A percentile compares a stretch with the other conserved stretches of the same genome.
phyloP scores from a whole-genome alignment of 2,797 vertebrate species.

The Falco concolor region DNA sequence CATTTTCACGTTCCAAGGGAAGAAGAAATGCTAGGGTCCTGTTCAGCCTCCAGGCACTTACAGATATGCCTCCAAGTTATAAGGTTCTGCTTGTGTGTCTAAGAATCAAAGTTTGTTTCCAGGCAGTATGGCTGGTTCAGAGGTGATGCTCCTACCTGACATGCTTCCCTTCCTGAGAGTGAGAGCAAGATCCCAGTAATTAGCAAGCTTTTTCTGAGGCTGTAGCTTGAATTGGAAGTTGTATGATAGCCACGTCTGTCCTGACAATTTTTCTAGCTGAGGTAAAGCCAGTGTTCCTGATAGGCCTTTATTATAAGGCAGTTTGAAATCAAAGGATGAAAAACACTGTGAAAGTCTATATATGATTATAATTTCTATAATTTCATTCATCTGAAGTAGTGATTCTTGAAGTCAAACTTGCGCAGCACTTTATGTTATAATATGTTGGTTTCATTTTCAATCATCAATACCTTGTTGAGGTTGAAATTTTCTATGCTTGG shows the following conservation, averaged over 20 bases:
- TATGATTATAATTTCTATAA: not conserved
- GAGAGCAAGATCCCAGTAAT: not conserved
- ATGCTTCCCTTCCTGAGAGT: not conserved
- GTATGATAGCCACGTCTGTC: not conserved
- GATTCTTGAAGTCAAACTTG: not conserved
- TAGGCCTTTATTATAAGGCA: not conserved
- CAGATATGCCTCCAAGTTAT: not conserved
- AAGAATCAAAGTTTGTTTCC: not conserved
- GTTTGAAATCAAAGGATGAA: not conserved
- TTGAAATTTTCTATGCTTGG: not conserved
- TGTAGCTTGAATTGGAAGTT: not conserved
- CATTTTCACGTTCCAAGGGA: not conserved
- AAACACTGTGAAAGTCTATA: not conserved
- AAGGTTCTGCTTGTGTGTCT: not conserved
- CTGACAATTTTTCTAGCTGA: not conserved
- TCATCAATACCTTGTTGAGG: not conserved
- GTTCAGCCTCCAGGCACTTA: not conserved
- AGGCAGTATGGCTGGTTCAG: not conserved
- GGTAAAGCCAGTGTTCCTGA: not conserved
- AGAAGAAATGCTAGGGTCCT: not conserved
- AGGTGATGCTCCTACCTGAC: not conserved
- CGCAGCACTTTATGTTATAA: not conserved
- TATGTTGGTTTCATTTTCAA: not conserved
- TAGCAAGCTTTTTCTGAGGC: not conserved
- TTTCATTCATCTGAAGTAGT: not conserved